Percentiles rank a stretch among this genome's conserved stretches.
Evolutionary conservation across 2,113 vertebrate species (phyloP).

Genomic region (Puntigrus tetrazona): DNA sequence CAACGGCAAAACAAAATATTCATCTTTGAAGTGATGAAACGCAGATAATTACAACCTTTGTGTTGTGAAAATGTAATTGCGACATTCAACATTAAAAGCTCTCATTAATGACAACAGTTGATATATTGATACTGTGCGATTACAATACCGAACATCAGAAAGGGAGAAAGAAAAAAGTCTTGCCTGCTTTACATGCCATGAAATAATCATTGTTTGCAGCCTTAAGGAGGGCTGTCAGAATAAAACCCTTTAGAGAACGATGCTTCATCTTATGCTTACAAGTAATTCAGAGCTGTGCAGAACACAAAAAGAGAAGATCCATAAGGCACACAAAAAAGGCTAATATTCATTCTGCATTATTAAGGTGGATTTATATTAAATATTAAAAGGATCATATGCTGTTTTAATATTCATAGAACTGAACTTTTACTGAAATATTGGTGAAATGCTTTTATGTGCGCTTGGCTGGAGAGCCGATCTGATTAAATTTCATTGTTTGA

Average conservation of each 20-base stretch:
- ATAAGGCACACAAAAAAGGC: slow-evolving; percentile 64
- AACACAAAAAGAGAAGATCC: slow-evolving; percentile 60
- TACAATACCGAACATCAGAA: slow-evolving; percentile 58
- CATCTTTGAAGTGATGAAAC: slow-evolving; percentile 71
- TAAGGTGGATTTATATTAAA: slow-evolving; percentile 77
- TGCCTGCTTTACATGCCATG: slow-evolving; percentile 45
- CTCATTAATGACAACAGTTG: slow-evolving; percentile 22
- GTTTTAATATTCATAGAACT: slow-evolving; percentile 81
- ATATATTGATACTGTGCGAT: slow-evolving; percentile 35
- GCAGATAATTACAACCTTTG: slow-evolving; percentile 75
- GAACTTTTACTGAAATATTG: slow-evolving; percentile 75
- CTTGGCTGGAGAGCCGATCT: slow-evolving; percentile 69
- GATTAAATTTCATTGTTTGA: slow-evolving; percentile 80
- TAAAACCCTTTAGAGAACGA: slow-evolving; percentile 34
- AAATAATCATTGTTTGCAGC: slow-evolving; percentile 26
- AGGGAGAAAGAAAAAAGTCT: slow-evolving; percentile 15
- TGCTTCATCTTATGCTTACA: slow-evolving; percentile 44
- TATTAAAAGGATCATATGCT: slow-evolving; percentile 77
- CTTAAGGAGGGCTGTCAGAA: slow-evolving; percentile 27
- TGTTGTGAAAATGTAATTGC: slow-evolving; percentile 65
- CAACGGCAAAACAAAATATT: slow-evolving; percentile 66
- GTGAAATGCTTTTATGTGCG: slow-evolving; percentile 75
- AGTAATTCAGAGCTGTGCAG: slow-evolving; percentile 64
- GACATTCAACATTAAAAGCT: slow-evolving; percentile 59
- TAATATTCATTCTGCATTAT: slow-evolving; percentile 77